A percentile compares a stretch with the other conserved stretches of the same genome.
These are phyloP conservation scores for Biston betularia DNA, from an alignment of 2,888 invertebrate species.

Conservation along the genomic window DNA sequence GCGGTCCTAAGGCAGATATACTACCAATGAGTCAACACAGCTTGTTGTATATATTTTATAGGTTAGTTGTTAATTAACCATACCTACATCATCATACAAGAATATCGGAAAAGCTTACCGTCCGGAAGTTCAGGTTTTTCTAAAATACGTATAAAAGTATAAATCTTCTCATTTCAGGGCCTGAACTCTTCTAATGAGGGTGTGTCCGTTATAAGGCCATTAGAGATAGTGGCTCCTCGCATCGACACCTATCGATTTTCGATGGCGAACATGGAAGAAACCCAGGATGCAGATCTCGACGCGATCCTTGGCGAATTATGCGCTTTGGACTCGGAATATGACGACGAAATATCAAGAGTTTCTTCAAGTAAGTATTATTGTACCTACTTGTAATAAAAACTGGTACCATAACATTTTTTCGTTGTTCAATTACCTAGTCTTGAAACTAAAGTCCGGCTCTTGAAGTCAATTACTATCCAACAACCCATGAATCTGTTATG, in stretches of 20 bases:
- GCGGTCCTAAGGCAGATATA: too few species aligned
- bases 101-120: too few species aligned
- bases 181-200: slow-evolving; percentile 84
- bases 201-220: slow-evolving; percentile 87
- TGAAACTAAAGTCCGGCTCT: not conserved
- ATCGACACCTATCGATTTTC: slow-evolving; percentile 97
- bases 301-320: slow-evolving; percentile 98
- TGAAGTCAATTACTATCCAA: not conserved
- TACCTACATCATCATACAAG: too few species aligned
- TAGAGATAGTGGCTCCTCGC: slow-evolving; percentile 92
- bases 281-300: slow-evolving; percentile 98
- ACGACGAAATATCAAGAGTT: slow-evolving; percentile 84
- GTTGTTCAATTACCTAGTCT: not conserved
- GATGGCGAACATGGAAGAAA: slow-evolving; percentile 98
- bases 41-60: too few species aligned
- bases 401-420: not conserved
- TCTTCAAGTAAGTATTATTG: slow-evolving; percentile 71
- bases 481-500: not conserved
- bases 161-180: slow-evolving; percentile 86
- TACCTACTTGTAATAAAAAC: not conserved
- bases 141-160: not conserved
- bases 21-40: too few species aligned
- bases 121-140: not conserved
- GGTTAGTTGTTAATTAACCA: too few species aligned
- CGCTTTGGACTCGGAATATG: slow-evolving; percentile 92